Evolutionary conservation across 2,888 invertebrate species (phyloP).

Genomic region (Dermolepida albohirtum): DNA sequence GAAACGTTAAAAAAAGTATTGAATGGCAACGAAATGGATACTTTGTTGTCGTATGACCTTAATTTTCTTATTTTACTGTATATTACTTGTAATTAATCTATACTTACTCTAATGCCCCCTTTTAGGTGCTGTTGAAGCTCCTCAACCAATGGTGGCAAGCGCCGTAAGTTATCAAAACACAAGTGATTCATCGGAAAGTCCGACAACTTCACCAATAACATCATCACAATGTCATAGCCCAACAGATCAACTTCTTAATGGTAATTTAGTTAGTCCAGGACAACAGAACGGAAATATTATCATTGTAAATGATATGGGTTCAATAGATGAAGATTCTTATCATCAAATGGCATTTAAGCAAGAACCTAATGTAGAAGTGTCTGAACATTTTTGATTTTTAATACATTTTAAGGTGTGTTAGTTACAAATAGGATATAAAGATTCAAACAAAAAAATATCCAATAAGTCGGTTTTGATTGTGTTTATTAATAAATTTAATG

Average conservation of each 20-base stretch:
- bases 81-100: background rate
- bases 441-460: slow-evolving; percentile 1
- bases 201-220: slow-evolving; percentile 66
- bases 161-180: slow-evolving; percentile 69
- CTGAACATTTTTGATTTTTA: slow-evolving; percentile 47
- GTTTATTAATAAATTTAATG: too few relatives aligned
- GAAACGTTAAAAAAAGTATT: too few relatives aligned
- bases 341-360: slow-evolving; percentile 67
- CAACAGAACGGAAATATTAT: slow-evolving; percentile 57
- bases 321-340: slow-evolving; percentile 62
- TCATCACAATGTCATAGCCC: slow-evolving; percentile 62
- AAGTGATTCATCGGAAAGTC: slow-evolving; percentile 70
- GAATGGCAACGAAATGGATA: too few relatives aligned
- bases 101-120: slow-evolving; percentile 26
- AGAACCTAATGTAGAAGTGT: slow-evolving; percentile 68
- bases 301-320: slow-evolving; percentile 66
- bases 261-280: slow-evolving; percentile 63
- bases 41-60: too few relatives aligned
- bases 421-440: slow-evolving; percentile 12
- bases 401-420: slow-evolving; percentile 12
- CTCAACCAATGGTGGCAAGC: slow-evolving; percentile 59
- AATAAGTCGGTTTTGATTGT: too few relatives aligned
- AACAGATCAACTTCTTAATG: slow-evolving; percentile 63
- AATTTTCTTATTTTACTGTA: too few relatives aligned
- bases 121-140: slow-evolving; percentile 65